Conservation (phyloP, 1,140 invertebrate genomes). For the Formica exsecta region DNA sequence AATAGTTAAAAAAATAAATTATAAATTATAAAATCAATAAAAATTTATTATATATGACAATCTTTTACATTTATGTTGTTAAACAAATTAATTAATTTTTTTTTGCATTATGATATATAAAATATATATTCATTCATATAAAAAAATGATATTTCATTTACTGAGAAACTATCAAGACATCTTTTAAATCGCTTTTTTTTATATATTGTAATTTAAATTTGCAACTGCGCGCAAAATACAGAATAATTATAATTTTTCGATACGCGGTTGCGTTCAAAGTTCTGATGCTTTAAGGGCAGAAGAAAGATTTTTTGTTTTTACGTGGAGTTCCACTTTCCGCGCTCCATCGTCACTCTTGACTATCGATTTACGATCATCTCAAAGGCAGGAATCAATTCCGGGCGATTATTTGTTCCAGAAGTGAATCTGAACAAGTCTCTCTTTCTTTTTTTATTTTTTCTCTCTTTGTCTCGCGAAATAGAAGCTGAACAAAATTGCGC, state of each 20-base stretch:
- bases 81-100: neutral
- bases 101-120: neutral
- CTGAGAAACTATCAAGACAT: neutral
- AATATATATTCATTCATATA: neutral
- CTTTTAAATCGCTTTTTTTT: neutral
- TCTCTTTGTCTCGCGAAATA: slow-evolving; percentile 4
- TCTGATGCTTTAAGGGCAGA: slow-evolving; percentile 55
- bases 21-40: too few relatives aligned
- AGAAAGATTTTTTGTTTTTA: slow-evolving; percentile 44
- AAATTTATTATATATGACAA: too few relatives aligned
- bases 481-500: slow-evolving; percentile 33
- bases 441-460: slow-evolving; percentile 8
- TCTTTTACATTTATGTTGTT: neutral
- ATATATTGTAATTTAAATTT: neutral
- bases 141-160: neutral
- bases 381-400: slow-evolving; percentile 45
- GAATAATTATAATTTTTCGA: slow-evolving; percentile 49
- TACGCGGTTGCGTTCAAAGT: slow-evolving; percentile 6
- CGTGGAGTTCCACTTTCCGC: slow-evolving; percentile 32
- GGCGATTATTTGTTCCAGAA: slow-evolving; percentile 32
- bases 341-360: slow-evolving; percentile 26
- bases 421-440: neutral
- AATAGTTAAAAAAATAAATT: neutral
- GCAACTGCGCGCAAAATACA: neutral
- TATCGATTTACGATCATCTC: slow-evolving; percentile 40